Conservation (phyloP, 1,140 invertebrate genomes). For the Drosophila pallidifrons region DNA sequence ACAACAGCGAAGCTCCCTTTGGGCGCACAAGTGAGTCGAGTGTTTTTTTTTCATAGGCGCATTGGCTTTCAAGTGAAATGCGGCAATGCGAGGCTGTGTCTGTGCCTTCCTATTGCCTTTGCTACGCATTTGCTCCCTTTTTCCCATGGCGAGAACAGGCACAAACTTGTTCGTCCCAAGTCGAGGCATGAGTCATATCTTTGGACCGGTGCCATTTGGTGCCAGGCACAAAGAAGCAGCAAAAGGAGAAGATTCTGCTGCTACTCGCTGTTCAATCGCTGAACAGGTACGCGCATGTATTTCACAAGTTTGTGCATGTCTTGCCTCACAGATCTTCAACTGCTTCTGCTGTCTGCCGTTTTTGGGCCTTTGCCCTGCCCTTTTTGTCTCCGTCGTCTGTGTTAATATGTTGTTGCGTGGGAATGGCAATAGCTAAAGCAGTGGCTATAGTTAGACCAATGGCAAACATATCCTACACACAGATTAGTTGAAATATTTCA, state of each 20-base stretch:
- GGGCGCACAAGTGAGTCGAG: background rate
- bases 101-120: constrained; percentile 11
- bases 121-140: constrained; percentile 58
- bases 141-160: constrained; percentile 68
- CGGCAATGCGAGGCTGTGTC: constrained; percentile 9
- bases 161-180: constrained; percentile 53
- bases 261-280: constrained; percentile 32
- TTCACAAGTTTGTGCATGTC: constrained; percentile 69
- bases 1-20: constrained; percentile 15
- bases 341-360: constrained; percentile 12
- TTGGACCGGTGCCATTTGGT: constrained; percentile 31
- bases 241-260: constrained; percentile 23
- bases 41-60: constrained; percentile 27
- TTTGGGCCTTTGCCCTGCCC: constrained; percentile 28
- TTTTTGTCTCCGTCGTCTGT: constrained; percentile 8
- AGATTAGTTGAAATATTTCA: constrained; percentile 68
- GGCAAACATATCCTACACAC: constrained; percentile 34
- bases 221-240: constrained; percentile 30
- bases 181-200: constrained; percentile 56
- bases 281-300: constrained; percentile 47
- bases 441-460: constrained; percentile 1
- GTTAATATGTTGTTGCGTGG: constrained; percentile 43
- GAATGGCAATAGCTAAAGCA: constrained; percentile 14
- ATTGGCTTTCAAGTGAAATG: constrained; percentile 28
- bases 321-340: constrained; percentile 26